A percentile compares a stretch with the other conserved stretches of the same genome.
phyloP scores from a whole-genome alignment of 2,888 invertebrate genomes.

The Crocallis elinguaria region DNA sequence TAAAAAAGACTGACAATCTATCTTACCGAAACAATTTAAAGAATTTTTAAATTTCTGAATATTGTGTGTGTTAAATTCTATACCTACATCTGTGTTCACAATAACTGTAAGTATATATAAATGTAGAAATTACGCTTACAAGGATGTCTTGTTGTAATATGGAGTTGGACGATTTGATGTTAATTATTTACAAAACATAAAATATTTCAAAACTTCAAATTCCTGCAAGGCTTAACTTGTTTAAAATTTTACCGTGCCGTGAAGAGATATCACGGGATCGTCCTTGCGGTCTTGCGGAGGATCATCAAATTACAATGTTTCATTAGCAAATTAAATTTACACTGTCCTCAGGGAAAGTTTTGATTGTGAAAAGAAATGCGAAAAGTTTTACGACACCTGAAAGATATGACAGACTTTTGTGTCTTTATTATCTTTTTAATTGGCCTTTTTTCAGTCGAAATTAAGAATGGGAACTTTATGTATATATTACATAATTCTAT shows the following conservation, averaged over 20 bases:
- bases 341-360: slow-evolving; percentile 15
- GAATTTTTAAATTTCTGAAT: too few species aligned
- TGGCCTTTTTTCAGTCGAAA: not conserved
- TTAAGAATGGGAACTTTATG: not conserved
- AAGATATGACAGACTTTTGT: slow-evolving; percentile 1
- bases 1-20: too few species aligned
- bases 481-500: too few species aligned
- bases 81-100: too few species aligned
- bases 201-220: not conserved
- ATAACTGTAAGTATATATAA: too few species aligned
- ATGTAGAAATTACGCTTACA: too few species aligned
- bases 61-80: too few species aligned
- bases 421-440: not conserved
- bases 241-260: slow-evolving; percentile 48
- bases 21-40: too few species aligned
- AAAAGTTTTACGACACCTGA: slow-evolving; percentile 9
- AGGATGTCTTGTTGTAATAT: too few species aligned
- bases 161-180: too few species aligned
- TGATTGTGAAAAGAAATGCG: slow-evolving; percentile 9
- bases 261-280: slow-evolving; percentile 48
- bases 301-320: slow-evolving; percentile 40
- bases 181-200: not conserved
- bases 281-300: slow-evolving; percentile 43
- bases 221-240: not conserved
- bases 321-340: slow-evolving; percentile 49